These are phyloP conservation scores for Biston stratarius DNA, from an alignment of 2,888 invertebrate genomes.

Conservation along the genomic window DNA sequence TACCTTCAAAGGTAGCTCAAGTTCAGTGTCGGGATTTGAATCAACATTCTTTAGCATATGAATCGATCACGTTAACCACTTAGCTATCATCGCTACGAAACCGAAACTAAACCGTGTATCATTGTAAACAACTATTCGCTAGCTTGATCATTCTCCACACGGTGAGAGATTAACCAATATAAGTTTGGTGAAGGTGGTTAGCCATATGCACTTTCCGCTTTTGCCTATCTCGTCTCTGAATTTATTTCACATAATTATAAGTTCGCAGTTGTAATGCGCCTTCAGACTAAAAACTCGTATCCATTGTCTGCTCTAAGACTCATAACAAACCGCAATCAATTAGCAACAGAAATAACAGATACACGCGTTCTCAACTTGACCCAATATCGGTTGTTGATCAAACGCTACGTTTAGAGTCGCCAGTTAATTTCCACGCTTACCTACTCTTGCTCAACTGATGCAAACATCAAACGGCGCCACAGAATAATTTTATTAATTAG, in stretches of 20 bases:
- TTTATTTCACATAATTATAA: neutral
- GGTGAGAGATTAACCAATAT: too few species aligned
- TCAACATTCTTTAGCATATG: too few species aligned
- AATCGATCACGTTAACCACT: too few species aligned
- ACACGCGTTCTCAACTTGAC: slow-evolving; percentile 16
- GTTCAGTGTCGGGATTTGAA: too few species aligned
- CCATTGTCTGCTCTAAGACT: neutral
- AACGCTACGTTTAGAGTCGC: slow-evolving; percentile 4
- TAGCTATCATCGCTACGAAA: neutral
- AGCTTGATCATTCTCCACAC: too few species aligned
- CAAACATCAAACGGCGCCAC: slow-evolving; percentile 8
- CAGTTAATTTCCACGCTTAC: slow-evolving; percentile 14
- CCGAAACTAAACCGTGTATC: neutral
- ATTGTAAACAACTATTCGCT: too few species aligned
- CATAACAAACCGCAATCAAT: slow-evolving; percentile 4
- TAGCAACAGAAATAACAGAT: slow-evolving; percentile 18
- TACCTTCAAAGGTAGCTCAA: too few species aligned
- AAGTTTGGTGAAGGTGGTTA: too few species aligned
- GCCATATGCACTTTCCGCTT: too few species aligned
- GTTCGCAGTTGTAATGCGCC: neutral
- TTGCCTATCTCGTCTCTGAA: too few species aligned
- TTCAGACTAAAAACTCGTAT: neutral
- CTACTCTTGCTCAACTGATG: slow-evolving; percentile 4
- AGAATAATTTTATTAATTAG: neutral
- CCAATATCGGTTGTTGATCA: slow-evolving; percentile 20